phyloP scores from a whole-genome alignment of 2,888 invertebrate species.

The Micoletzkya japonica region DNA sequence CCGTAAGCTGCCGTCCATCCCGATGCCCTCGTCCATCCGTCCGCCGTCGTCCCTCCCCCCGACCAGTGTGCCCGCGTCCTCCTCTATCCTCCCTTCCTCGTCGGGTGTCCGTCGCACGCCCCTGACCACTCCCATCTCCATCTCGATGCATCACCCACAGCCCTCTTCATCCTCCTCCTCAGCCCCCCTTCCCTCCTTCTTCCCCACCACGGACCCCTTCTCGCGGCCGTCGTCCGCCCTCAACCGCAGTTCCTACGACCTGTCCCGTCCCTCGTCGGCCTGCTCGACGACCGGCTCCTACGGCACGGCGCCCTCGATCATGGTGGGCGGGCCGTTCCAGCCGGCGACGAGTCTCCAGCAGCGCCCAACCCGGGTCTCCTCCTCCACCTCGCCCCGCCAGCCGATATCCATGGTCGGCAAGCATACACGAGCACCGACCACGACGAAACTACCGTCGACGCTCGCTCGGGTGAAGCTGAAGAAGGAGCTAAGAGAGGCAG shows the following conservation, averaged over 20 bases:
- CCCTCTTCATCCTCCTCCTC: not conserved
- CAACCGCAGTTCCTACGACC: slow-evolving; percentile 6
- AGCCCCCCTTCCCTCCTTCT: slow-evolving; percentile 18
- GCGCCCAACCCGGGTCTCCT: not conserved
- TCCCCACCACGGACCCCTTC: not conserved
- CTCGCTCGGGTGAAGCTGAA: slow-evolving; percentile 64
- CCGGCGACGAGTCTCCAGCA: not conserved
- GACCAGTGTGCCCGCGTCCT: slow-evolving; percentile 30
- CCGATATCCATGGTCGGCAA: slow-evolving; percentile 26
- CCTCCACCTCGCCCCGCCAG: slow-evolving; percentile 11
- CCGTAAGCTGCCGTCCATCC: slow-evolving; percentile 58
- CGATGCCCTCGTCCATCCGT: slow-evolving; percentile 28
- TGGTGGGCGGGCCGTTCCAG: slow-evolving; percentile 12
- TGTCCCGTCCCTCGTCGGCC: slow-evolving; percentile 24
- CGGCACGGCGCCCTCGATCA: not conserved
- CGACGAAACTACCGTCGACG: slow-evolving; percentile 47
- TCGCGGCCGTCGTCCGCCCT: not conserved
- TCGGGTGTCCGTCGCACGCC: not conserved
- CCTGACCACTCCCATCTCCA: slow-evolving; percentile 29
- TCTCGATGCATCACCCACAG: slow-evolving; percentile 11
- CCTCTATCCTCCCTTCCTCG: slow-evolving; percentile 22
- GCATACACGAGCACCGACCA: slow-evolving; percentile 19
- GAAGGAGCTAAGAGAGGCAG: slow-evolving; percentile 67
- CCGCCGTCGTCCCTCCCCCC: slow-evolving; percentile 35
- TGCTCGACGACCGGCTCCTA: slow-evolving; percentile 3